A percentile compares a stretch with the other conserved stretches of the same genome.
Conservation (phyloP, 1,140 invertebrate genomes). For the Diachasmimorpha longicaudata region DNA sequence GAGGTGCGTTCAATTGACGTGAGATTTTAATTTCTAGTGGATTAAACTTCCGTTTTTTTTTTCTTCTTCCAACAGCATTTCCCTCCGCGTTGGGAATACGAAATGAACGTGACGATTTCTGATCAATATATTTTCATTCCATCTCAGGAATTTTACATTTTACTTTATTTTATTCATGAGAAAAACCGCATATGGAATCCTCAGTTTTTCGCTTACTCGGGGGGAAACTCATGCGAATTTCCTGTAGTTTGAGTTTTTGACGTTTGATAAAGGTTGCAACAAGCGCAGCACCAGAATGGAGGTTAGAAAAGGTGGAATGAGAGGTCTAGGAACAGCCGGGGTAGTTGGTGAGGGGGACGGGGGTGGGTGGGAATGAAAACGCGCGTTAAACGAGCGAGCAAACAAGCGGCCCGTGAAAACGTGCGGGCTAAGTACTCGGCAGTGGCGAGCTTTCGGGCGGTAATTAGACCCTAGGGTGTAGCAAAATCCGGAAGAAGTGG, state of each 20-base stretch:
- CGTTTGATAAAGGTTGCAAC: neutral
- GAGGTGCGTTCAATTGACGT: neutral
- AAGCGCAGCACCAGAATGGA: neutral
- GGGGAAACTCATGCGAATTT: neutral
- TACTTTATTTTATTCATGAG: too few species aligned
- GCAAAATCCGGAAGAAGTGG: conserved; percentile 21
- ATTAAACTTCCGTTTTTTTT: neutral
- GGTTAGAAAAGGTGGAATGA: conserved; percentile 16
- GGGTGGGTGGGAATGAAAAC: conserved; percentile 35
- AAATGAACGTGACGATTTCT: too few species aligned
- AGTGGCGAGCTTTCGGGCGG: conserved; percentile 18
- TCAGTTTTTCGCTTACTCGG: too few species aligned
- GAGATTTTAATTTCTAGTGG: neutral
- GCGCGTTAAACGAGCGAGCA: conserved; percentile 38
- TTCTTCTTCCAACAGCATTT: too few species aligned
- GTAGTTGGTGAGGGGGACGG: conserved; percentile 18
- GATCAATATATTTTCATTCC: too few species aligned
- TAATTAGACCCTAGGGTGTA: conserved; percentile 34
- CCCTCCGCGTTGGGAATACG: too few species aligned
- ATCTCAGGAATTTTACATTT: too few species aligned
- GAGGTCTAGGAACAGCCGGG: conserved; percentile 27
- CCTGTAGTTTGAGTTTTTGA: neutral
- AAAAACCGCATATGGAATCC: too few species aligned
- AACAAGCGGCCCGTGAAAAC: conserved; percentile 33
- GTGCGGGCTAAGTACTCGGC: conserved; percentile 33